A percentile compares a stretch with the other conserved stretches of the same genome.
Conservation (phyloP, 2,888 invertebrate species). For the Alitta virens region DNA sequence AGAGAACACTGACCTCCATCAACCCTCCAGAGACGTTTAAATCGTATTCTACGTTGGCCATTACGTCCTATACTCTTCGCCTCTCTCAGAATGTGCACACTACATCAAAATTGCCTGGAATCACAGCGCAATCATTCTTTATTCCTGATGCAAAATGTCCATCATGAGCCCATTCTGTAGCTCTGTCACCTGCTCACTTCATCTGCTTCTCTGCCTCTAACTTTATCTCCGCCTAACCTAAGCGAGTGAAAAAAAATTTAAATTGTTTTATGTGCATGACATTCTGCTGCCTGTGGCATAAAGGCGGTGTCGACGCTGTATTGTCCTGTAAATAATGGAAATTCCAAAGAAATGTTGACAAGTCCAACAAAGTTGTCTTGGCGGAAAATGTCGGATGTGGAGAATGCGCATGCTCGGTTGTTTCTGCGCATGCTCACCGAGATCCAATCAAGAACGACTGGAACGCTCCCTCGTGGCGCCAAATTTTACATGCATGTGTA, state of each 20-base stretch:
- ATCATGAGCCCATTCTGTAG: background rate
- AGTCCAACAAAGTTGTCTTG: constrained; percentile 32
- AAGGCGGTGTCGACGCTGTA: too few relatives aligned
- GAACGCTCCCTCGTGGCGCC: too few relatives aligned
- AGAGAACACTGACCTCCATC: constrained; percentile 74
- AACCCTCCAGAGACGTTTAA: constrained; percentile 76
- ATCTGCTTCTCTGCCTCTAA: background rate
- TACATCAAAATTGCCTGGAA: background rate
- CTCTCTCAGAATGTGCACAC: background rate
- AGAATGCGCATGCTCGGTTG: constrained; percentile 38
- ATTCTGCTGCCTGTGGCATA: too few relatives aligned
- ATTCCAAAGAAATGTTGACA: background rate
- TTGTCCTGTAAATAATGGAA: too few relatives aligned
- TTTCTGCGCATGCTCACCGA: too few relatives aligned
- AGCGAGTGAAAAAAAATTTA: too few relatives aligned
- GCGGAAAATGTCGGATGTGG: constrained; percentile 51
- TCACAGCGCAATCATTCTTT: background rate
- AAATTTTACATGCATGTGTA: too few relatives aligned
- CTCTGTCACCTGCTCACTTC: background rate
- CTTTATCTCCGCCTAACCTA: too few relatives aligned
- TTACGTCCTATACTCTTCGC: constrained; percentile 36
- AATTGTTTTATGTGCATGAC: too few relatives aligned
- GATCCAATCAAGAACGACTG: too few relatives aligned
- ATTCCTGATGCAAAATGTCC: background rate
- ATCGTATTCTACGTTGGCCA: constrained; percentile 72